phyloP scores from a whole-genome alignment of 2,113 vertebrate genomes.

The Zootoca vivipara region DNA sequence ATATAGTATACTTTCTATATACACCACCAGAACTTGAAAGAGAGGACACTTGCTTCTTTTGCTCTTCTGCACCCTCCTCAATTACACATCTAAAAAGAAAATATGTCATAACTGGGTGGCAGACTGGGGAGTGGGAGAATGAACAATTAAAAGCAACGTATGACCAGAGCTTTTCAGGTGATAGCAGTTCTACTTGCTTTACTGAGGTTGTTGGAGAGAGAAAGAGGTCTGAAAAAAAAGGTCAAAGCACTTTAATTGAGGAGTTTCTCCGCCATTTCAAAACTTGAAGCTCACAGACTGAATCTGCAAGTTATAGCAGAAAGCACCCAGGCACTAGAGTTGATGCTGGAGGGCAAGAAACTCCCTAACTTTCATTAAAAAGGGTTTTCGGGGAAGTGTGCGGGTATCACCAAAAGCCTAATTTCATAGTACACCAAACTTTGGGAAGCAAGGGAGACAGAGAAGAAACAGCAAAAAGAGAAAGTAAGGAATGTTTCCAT shows the following conservation, averaged over 20 bases:
- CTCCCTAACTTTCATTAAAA: background rate
- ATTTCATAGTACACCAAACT: background rate
- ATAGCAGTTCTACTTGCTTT: background rate
- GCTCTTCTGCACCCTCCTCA: too few species aligned
- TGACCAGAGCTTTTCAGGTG: background rate
- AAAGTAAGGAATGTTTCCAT: background rate
- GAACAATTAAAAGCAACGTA: background rate
- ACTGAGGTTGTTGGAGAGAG: background rate
- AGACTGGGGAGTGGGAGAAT: too few species aligned
- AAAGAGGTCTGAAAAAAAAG: background rate
- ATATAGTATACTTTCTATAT: too few species aligned
- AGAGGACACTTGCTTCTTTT: background rate
- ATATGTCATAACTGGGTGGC: background rate
- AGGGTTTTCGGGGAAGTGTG: too few species aligned
- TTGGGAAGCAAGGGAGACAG: background rate
- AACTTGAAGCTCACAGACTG: background rate
- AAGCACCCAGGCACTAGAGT: background rate
- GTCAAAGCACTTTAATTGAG: background rate
- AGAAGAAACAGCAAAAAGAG: background rate
- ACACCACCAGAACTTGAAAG: background rate
- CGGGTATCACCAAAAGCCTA: background rate
- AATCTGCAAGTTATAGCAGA: background rate
- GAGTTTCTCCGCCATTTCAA: background rate
- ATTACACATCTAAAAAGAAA: background rate
- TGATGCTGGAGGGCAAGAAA: background rate